These are phyloP conservation scores for Calliopum simillimum DNA, from an alignment of 2,888 invertebrate genomes.

Conservation along the genomic window DNA sequence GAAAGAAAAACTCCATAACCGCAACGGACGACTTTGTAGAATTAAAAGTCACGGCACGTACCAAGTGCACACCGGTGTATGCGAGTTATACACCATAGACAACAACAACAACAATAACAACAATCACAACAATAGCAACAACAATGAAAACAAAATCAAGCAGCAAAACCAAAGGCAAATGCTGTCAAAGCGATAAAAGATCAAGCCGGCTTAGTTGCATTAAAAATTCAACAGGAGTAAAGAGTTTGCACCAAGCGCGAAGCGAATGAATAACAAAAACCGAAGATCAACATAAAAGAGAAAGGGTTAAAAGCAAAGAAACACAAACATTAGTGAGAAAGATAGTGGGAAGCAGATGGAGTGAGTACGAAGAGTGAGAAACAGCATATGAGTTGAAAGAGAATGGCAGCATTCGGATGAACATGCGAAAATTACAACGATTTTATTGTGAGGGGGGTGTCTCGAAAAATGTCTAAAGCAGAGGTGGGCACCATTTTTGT, in stretches of 20 bases:
- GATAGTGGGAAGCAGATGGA: background rate
- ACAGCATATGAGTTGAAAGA: background rate
- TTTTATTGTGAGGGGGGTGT: no score
- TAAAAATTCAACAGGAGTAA: background rate
- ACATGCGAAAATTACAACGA: no score
- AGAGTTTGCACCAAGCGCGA: background rate
- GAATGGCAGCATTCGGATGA: no score
- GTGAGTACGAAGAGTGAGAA: background rate
- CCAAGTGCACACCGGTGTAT: background rate
- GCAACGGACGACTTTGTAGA: conserved; percentile 39
- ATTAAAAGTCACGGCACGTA: conserved; percentile 16
- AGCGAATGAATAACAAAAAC: background rate
- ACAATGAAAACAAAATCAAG: conserved; percentile 2
- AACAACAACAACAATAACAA: background rate
- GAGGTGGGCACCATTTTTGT: no score
- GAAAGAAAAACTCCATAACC: conserved; percentile 49
- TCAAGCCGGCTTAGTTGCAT: conserved; percentile 5
- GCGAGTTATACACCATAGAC: background rate
- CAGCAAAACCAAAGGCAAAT: conserved; percentile 19
- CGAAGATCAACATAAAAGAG: background rate
- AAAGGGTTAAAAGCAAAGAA: background rate
- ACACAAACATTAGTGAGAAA: background rate
- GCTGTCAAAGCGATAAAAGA: conserved; percentile 17
- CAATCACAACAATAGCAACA: conserved; percentile 13
- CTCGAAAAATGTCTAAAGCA: no score